Evolutionary conservation across 1,140 invertebrate genomes (phyloP), one percentile per base, ranked within the genome.

Genomic region (Drosophila nikananu): DNA sequence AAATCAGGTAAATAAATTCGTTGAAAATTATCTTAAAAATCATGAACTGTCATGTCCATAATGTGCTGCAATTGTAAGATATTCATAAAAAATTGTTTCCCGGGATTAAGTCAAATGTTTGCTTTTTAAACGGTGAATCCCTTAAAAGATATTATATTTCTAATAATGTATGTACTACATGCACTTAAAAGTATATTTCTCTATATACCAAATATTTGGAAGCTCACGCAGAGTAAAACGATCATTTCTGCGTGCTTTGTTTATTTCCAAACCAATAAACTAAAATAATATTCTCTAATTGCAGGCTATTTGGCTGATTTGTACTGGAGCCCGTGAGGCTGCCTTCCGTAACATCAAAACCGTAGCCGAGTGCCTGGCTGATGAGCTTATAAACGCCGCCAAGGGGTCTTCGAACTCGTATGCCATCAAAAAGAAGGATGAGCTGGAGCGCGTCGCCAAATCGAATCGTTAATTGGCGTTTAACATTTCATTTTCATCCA

Each of bases 321-420:
- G 99, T 94, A 99, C 99, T 66, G 99, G 99, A 84, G 98, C 99
- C 32, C 96, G 99, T 86, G 99, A 99, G 94, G 98, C 99, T 79
- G 97, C 99, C n/a, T 99, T 99, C 96, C 96, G 99, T 86, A 99
- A 99, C 94, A 99, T 99, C 92, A 99, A 99, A 94, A 99, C 98
- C 23, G 99, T 99, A 93, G 99, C 99, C 67, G 99, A 99, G 94
- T 99, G 99, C 94, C 95, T 99, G 90, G 99, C 99, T 94, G 99
- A 99, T 96, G 99, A 99, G 94, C 95, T 99, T 12, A 99, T 99
- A 93, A 99, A 99, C 93, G 99, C 99, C 77, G 98, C 99, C 51
- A 99, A 99, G 95, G 99, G 99, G 76, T 99, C 99, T 64, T 99
- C 98, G 41, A 99, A 99, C 94, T 99, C 98, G 44, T 99, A 99